Conservation (phyloP, 2,797 vertebrate genomes). For the Aphelocoma californica region DNA sequence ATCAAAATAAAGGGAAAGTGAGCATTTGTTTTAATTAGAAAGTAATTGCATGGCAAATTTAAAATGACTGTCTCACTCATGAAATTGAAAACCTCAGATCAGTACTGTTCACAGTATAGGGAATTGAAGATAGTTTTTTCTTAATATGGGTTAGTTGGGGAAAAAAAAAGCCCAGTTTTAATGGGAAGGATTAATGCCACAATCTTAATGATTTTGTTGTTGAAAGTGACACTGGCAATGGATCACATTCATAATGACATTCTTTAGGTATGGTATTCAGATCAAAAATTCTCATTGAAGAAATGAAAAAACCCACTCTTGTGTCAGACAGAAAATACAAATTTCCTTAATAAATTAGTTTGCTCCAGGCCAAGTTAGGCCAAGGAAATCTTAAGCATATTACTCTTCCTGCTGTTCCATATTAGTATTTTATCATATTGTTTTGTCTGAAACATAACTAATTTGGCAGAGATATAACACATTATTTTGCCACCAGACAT, state of each 20-base stretch:
- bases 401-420: background rate
- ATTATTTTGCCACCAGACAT: background rate
- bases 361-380: background rate
- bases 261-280: background rate
- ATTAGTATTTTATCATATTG: background rate
- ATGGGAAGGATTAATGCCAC: background rate
- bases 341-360: background rate
- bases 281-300: background rate
- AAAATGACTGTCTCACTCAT: background rate
- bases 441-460: background rate
- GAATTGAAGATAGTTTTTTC: background rate
- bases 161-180: background rate
- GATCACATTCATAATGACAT: background rate
- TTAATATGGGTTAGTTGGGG: background rate
- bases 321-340: background rate
- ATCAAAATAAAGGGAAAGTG: background rate
- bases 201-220: background rate
- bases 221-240: background rate
- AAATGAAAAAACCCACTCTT: background rate
- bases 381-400: background rate
- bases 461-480: background rate
- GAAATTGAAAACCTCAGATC: background rate
- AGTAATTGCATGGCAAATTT: background rate
- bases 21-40: background rate
- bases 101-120: background rate